Conservation (phyloP, 23 tunicate genomes). For the Trididemnum nubilum region DNA sequence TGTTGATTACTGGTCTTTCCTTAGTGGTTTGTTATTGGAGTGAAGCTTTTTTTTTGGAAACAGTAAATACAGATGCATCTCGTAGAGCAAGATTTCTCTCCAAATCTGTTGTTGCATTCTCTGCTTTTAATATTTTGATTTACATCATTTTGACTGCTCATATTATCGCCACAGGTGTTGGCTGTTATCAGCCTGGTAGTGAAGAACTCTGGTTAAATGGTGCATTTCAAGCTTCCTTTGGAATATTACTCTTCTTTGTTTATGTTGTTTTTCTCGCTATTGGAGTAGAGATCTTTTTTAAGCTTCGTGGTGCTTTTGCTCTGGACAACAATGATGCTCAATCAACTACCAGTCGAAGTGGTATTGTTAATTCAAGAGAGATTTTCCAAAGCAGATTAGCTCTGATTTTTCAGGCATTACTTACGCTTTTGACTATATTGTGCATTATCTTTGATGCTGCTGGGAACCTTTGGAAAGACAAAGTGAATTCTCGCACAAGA, state of each 20-base stretch:
- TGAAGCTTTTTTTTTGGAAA: constrained; percentile 87
- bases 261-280: constrained; percentile 77
- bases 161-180: constrained; percentile 63
- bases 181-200: constrained; percentile 34
- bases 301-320: constrained; percentile 83
- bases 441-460: constrained; percentile 81
- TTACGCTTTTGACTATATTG: constrained; percentile 66
- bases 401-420: constrained; percentile 80
- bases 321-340: constrained; percentile 4
- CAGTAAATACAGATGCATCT: constrained; percentile 70
- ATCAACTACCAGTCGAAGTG: constrained; percentile 35
- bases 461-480: constrained; percentile 72
- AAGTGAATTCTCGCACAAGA: constrained; percentile 69
- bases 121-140: constrained; percentile 64
- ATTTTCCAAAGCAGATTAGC: constrained; percentile 77
- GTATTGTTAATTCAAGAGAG: constrained; percentile 43
- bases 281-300: constrained; percentile 94
- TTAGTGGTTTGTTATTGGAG: constrained; percentile 96
- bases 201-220: constrained; percentile 67
- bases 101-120: constrained; percentile 84
- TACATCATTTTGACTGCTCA: constrained; percentile 65
- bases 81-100: constrained; percentile 77
- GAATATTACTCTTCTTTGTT: constrained; percentile 70
- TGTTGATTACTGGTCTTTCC: constrained; percentile 81
- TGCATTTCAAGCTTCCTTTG: constrained; percentile 83